Evolutionary conservation across 1,140 invertebrate genomes (phyloP).

Genomic region (Ooceraea biroi): DNA sequence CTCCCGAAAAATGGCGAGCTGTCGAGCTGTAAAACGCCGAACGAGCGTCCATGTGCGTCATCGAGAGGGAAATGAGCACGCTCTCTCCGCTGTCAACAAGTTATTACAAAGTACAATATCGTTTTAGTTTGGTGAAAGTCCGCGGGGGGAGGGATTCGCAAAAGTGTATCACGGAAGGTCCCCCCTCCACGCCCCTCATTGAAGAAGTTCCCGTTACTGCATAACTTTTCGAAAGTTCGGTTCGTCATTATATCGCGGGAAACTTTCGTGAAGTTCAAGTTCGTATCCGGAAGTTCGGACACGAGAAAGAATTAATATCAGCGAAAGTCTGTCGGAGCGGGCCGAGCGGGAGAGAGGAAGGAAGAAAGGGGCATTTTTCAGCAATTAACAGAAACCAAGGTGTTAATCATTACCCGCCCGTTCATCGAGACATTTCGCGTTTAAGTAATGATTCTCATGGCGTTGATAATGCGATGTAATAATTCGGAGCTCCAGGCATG

Average conservation of each 20-base stretch:
- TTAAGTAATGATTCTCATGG: conserved; percentile 28
- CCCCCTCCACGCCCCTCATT: conserved; percentile 41
- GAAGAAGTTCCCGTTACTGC: conserved; percentile 76
- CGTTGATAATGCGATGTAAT: conserved; percentile 23
- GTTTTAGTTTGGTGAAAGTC: conserved; percentile 61
- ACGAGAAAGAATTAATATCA: conserved; percentile 71
- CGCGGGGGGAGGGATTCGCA: conserved; percentile 65
- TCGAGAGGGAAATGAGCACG: conserved; percentile 54
- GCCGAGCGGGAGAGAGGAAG: no score
- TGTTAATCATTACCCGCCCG: neutral
- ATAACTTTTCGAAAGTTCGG: conserved; percentile 76
- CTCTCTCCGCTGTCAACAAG: conserved; percentile 59
- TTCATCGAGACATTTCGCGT: neutral
- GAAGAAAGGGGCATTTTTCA: conserved; percentile 55
- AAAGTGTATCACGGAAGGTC: conserved; percentile 73
- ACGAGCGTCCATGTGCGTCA: neutral
- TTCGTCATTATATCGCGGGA: conserved; percentile 74
- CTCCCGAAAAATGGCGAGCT: neutral
- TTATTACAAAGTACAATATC: conserved; percentile 64
- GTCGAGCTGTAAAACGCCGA: neutral
- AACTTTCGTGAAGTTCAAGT: conserved; percentile 76
- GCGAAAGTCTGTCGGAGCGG: conserved; percentile 69
- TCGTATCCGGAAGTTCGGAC: conserved; percentile 72
- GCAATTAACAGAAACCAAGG: neutral
- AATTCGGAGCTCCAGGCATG: neutral